These are phyloP conservation scores for Cephus runcator DNA, from an alignment of 2,888 invertebrate species.

Conservation along the genomic window DNA sequence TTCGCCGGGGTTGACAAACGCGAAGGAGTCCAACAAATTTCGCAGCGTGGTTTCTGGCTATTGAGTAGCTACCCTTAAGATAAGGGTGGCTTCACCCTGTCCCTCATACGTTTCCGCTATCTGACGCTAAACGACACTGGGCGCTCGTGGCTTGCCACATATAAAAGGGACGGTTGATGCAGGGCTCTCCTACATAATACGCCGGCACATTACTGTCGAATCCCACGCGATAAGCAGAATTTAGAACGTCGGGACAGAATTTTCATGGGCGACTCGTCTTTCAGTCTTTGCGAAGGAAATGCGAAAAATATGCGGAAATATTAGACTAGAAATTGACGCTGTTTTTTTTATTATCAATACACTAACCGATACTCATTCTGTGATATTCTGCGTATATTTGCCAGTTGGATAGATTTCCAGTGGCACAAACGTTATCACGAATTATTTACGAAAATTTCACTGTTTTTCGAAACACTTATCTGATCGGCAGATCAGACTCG, in stretches of 20 bases:
- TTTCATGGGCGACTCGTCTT: constrained; percentile 42
- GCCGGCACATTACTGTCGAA: constrained; percentile 64
- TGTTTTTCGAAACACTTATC: too few species aligned
- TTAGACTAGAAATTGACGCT: too few species aligned
- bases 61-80: constrained; percentile 64
- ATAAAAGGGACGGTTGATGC: constrained; percentile 49
- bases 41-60: constrained; percentile 44
- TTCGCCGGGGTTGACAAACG: too few species aligned
- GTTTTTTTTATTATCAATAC: too few species aligned
- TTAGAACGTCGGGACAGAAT: constrained; percentile 63
- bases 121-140: constrained; percentile 63
- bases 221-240: constrained; percentile 60
- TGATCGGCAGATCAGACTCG: too few species aligned
- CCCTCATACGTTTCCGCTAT: constrained; percentile 65
- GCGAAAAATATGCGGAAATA: constrained; percentile 30
- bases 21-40: constrained; percentile 31
- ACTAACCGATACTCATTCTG: too few species aligned
- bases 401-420: too few species aligned
- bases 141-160: constrained; percentile 49
- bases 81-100: constrained; percentile 59
- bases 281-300: constrained; percentile 29
- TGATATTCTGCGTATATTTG: too few species aligned
- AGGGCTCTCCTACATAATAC: constrained; percentile 60
- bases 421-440: too few species aligned
- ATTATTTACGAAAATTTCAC: too few species aligned